These are phyloP conservation scores for Glyptemys insculpta DNA, from an alignment of 2,797 vertebrate genomes.

Conservation along the genomic window DNA sequence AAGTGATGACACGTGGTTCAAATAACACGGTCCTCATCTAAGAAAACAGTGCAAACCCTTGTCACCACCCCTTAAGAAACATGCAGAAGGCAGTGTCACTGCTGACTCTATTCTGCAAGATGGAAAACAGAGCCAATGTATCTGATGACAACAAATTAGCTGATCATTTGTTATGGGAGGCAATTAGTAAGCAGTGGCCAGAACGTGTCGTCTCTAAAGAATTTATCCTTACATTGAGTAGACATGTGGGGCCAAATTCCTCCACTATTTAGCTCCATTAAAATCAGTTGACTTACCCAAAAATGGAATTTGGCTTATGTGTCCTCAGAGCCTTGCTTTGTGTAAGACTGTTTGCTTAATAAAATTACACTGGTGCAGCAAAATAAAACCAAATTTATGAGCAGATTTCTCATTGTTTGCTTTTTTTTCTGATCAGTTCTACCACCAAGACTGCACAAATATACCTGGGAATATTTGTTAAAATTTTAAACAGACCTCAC, in stretches of 20 bases:
- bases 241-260: not conserved
- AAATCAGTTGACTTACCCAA: accelerated
- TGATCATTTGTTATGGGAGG: not conserved
- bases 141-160: constrained; percentile 55
- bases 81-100: constrained; percentile 25
- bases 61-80: constrained; percentile 61
- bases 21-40: constrained; percentile 68
- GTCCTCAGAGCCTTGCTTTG: not conserved
- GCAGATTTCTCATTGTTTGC: not conserved
- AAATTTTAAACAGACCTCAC: not conserved
- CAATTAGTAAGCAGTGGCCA: not conserved
- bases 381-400: not conserved
- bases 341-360: constrained; percentile 30
- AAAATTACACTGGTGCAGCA: not conserved
- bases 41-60: constrained; percentile 68
- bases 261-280: not conserved
- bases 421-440: constrained; percentile 5
- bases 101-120: constrained; percentile 41
- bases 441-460: not conserved
- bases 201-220: not conserved
- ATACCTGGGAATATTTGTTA: not conserved
- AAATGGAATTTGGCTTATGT: not conserved
- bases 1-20: constrained; percentile 77
- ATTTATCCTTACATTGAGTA: not conserved
- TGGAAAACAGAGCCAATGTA: constrained; percentile 42